A percentile compares a stretch with the other conserved stretches of the same genome.
Evolutionary conservation across 2,888 invertebrate species (phyloP).

Genomic region (Ichneumon xanthorius): DNA sequence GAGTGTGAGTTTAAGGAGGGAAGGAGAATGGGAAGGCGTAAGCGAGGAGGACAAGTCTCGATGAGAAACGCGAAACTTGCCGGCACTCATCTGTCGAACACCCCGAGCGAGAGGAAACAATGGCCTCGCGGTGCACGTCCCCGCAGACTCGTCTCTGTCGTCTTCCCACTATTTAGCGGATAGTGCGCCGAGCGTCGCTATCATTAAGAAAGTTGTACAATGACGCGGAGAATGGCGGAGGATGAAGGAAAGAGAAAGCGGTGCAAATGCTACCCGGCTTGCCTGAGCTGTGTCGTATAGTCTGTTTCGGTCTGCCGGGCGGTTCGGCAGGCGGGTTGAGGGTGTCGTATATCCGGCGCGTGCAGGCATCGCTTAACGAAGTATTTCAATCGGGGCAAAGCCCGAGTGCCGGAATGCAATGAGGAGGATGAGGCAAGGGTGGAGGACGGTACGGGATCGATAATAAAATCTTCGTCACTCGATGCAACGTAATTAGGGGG

Average conservation of each 20-base stretch:
- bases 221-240: constrained; percentile 29
- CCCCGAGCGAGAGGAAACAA: constrained; percentile 33
- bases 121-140: constrained; percentile 15
- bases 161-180: constrained; percentile 29
- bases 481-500: no score
- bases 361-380: constrained; percentile 12
- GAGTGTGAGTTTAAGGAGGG: constrained; percentile 2
- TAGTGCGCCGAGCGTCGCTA: constrained; percentile 24
- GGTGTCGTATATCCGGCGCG: constrained; percentile 10
- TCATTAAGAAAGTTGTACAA: constrained; percentile 53
- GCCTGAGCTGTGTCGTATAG: neutral
- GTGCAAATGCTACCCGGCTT: neutral
- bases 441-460: no score
- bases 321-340: neutral
- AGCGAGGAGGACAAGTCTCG: constrained; percentile 32
- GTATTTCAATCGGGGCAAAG: constrained; percentile 2
- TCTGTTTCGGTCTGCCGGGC: neutral
- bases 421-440: neutral
- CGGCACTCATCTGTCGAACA: constrained; percentile 37
- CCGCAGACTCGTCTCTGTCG: constrained; percentile 11
- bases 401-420: neutral
- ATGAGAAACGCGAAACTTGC: constrained; percentile 48
- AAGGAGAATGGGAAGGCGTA: neutral
- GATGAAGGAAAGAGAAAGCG: constrained; percentile 3
- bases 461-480: no score